These are phyloP conservation scores for Alentia gelatinosa DNA, from an alignment of 2,888 invertebrate genomes.

Conservation along the genomic window DNA sequence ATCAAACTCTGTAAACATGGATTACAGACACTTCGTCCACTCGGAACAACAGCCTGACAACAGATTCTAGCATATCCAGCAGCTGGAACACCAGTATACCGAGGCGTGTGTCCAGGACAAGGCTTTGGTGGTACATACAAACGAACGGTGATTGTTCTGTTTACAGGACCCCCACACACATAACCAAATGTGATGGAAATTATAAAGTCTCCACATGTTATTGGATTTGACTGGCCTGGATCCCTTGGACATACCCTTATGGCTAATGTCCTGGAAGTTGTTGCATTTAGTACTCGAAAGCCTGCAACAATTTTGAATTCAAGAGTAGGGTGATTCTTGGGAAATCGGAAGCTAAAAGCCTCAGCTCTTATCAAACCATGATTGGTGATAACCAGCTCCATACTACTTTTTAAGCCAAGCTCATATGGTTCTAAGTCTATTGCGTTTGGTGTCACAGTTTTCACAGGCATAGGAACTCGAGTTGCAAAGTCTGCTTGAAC, in stretches of 20 bases:
- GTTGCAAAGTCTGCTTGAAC: slow-evolving; percentile 70
- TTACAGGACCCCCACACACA: slow-evolving; percentile 13
- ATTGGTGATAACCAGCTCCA: slow-evolving; percentile 66
- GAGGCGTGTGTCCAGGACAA: not conserved
- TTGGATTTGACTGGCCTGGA: not conserved
- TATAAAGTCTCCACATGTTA: not conserved
- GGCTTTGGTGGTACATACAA: not conserved
- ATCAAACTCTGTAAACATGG: slow-evolving; percentile 14
- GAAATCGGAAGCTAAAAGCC: slow-evolving; percentile 64
- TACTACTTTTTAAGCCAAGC: slow-evolving; percentile 59
- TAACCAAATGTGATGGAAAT: not conserved
- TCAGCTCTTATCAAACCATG: slow-evolving; percentile 70
- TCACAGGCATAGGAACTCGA: slow-evolving; percentile 70
- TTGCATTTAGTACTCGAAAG: slow-evolving; percentile 61
- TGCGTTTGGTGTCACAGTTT: slow-evolving; percentile 65
- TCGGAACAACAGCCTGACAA: not conserved
- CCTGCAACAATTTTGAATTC: slow-evolving; percentile 64
- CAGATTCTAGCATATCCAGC: not conserved
- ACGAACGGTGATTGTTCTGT: not conserved
- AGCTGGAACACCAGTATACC: not conserved
- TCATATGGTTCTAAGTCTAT: slow-evolving; percentile 65
- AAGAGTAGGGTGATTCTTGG: slow-evolving; percentile 65
- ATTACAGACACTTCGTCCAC: not conserved
- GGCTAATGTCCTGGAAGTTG: slow-evolving; percentile 55
- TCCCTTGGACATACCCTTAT: not conserved